These are phyloP conservation scores for Syngnathus rostellatus DNA, from an alignment of 2,797 vertebrate genomes.

Conservation along the genomic window DNA sequence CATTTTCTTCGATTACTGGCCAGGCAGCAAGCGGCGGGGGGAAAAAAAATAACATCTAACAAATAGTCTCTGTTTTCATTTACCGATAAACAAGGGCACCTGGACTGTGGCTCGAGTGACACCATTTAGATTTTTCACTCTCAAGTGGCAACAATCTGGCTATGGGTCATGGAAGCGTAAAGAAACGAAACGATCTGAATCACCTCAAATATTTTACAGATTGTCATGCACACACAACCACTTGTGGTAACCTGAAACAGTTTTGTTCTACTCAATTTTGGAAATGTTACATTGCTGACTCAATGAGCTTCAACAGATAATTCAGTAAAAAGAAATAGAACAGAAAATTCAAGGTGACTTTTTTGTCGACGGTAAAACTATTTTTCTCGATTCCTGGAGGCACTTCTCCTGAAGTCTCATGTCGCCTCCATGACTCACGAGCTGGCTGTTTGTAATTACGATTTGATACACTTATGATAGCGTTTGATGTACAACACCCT, in stretches of 20 bases:
- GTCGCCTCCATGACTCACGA: constrained; percentile 52
- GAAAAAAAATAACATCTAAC: constrained; percentile 1
- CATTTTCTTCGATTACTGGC: constrained; percentile 1
- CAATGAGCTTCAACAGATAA: neutral
- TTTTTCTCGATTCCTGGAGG: constrained; percentile 47
- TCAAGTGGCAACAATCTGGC: neutral
- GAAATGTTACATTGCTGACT: neutral
- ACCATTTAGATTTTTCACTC: neutral
- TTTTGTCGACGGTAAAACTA: constrained; percentile 49
- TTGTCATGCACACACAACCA: neutral
- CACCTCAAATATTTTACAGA: neutral
- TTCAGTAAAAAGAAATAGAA: neutral
- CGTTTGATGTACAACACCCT: constrained; percentile 32
- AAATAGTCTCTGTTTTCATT: neutral
- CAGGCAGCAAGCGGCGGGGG: neutral
- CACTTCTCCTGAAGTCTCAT: constrained; percentile 48
- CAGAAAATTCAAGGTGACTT: constrained; percentile 38
- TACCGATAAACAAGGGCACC: neutral
- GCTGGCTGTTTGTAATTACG: constrained; percentile 23
- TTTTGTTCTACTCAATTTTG: neutral
- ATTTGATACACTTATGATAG: constrained; percentile 30
- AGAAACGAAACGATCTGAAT: neutral
- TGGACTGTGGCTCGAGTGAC: neutral
- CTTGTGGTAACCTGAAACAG: too few relatives aligned
- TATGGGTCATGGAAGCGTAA: neutral